A percentile compares a stretch with the other conserved stretches of the same genome.
Evolutionary conservation across 2,113 vertebrate species (phyloP).

Genomic region (Salvelinus alpinus): DNA sequence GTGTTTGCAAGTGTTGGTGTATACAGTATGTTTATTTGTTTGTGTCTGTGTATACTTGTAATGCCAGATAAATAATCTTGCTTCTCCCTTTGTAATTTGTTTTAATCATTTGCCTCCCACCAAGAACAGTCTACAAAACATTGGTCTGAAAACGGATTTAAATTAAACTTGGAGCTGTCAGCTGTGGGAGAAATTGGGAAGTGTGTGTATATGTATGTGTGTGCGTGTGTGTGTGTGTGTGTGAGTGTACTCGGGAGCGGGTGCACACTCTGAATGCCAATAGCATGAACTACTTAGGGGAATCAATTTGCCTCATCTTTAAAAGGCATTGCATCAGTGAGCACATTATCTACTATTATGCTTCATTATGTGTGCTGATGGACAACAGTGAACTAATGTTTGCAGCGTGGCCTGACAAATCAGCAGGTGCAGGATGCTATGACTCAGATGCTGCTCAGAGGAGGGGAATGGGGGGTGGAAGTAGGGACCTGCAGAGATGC

Average conservation of each 20-base stretch:
- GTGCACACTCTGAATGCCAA: constrained; percentile 30
- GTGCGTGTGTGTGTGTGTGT: constrained; percentile 18
- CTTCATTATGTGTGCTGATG: constrained; percentile 62
- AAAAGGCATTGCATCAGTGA: constrained; percentile 58
- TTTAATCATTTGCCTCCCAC: constrained; percentile 47
- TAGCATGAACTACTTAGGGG: constrained; percentile 31
- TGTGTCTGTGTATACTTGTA: constrained; percentile 29
- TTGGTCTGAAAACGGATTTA: constrained; percentile 53
- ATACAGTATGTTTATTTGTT: neutral
- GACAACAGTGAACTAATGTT: constrained; percentile 47
- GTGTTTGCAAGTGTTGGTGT: neutral
- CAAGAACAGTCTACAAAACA: constrained; percentile 48
- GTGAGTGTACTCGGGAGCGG: constrained; percentile 21
- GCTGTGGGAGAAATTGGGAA: constrained; percentile 33
- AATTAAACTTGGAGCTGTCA: constrained; percentile 44
- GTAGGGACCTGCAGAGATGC: neutral
- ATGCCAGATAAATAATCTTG: neutral
- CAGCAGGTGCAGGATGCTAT: neutral
- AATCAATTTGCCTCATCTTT: constrained; percentile 60
- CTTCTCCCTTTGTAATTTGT: constrained; percentile 42
- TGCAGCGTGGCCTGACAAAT: constrained; percentile 26
- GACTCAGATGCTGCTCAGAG: neutral
- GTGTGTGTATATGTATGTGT: neutral
- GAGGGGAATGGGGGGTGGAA: neutral
- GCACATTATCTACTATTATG: constrained; percentile 47